Conservation (phyloP, 2,797 vertebrate genomes). For the Nyctibius grandis region DNA sequence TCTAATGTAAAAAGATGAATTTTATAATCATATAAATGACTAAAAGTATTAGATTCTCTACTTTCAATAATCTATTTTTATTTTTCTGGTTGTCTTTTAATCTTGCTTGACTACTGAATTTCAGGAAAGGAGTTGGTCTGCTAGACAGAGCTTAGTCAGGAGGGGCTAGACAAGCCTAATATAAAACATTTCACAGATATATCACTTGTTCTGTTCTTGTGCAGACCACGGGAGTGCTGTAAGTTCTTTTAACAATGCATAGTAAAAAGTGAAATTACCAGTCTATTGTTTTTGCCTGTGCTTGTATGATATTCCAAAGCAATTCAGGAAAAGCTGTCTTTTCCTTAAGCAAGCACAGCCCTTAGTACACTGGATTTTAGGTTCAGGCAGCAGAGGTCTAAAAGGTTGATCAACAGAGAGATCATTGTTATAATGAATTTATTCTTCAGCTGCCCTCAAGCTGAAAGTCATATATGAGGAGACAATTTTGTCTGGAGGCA, state of each 20-base stretch:
- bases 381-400: neutral
- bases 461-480: neutral
- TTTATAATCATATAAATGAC: neutral
- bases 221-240: neutral
- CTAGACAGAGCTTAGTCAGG: neutral
- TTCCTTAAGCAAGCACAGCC: neutral
- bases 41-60: neutral
- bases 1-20: neutral
- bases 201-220: neutral
- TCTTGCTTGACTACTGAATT: neutral
- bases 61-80: neutral
- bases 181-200: neutral
- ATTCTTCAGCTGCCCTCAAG: neutral
- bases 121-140: neutral
- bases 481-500: neutral
- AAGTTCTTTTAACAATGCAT: neutral
- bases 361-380: neutral
- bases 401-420: neutral
- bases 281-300: neutral
- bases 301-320: neutral
- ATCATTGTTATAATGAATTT: neutral
- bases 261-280: neutral
- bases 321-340: neutral
- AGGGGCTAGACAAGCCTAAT: neutral
- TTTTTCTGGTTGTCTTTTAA: constrained; percentile 15